Evolutionary conservation across 2,888 invertebrate genomes (phyloP).

Genomic region (Strigamia crassipes): DNA sequence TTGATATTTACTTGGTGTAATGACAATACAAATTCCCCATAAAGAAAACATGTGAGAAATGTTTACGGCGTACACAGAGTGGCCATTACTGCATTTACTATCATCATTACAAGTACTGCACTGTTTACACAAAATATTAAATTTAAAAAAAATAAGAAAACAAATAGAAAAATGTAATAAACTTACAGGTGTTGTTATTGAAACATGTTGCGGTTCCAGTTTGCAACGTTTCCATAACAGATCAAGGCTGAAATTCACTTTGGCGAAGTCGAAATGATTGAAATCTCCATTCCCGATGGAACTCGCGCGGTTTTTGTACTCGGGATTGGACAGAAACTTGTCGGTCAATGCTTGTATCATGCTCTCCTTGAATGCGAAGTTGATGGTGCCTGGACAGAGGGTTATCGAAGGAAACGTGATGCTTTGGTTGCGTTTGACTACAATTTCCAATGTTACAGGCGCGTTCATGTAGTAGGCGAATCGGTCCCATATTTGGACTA

Average conservation of each 20-base stretch:
- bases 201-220: not conserved
- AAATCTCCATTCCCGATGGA: not conserved
- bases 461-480: not conserved
- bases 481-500: not conserved
- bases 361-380: not conserved
- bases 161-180: not conserved
- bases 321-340: not conserved
- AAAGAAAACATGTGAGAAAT: not conserved
- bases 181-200: not conserved
- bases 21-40: not conserved
- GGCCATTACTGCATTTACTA: not conserved
- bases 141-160: not conserved
- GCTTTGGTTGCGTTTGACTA: not conserved
- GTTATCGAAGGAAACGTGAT: conserved; percentile 4
- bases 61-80: not conserved
- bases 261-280: not conserved
- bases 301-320: not conserved
- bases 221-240: not conserved
- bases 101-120: not conserved
- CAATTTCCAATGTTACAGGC: not conserved
- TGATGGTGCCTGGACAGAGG: conserved; percentile 19
- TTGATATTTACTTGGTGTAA: not conserved
- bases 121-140: not conserved
- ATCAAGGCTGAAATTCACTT: not conserved
- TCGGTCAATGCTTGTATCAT: not conserved